Evolutionary conservation across 1,140 invertebrate genomes (phyloP).

Genomic region (Drosophila punjabiensis): DNA sequence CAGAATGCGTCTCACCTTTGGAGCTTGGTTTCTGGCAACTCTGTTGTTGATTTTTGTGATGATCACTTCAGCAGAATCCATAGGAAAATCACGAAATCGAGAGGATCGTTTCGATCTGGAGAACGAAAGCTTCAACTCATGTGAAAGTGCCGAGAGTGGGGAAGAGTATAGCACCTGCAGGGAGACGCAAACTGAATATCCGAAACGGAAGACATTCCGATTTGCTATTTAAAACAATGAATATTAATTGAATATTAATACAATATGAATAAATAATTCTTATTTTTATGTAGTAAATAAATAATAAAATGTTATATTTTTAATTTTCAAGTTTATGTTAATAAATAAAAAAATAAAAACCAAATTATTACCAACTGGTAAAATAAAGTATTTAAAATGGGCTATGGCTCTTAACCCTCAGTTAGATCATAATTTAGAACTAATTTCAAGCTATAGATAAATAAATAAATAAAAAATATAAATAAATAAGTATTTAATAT

Average conservation of each 20-base stretch:
- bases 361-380: neutral
- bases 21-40: neutral
- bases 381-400: neutral
- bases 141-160: conserved; percentile 26
- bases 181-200: neutral
- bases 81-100: conserved; percentile 22
- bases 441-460: too few relatives aligned
- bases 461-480: too few relatives aligned
- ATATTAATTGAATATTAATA: neutral
- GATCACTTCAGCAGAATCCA: neutral
- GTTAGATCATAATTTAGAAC: too few relatives aligned
- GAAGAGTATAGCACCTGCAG: conserved; percentile 24
- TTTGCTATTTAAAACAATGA: conserved; percentile 29
- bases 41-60: neutral
- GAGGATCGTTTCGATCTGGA: conserved; percentile 38
- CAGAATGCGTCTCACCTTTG: conserved; percentile 33
- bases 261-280: neutral
- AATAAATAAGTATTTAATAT: neutral
- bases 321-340: neutral
- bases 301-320: too few relatives aligned
- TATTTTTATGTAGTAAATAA: neutral
- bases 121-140: conserved; percentile 20
- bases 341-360: neutral
- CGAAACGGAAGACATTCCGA: conserved; percentile 33
- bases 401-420: too few relatives aligned